Conservation (phyloP, 2,888 invertebrate species). For the Drosophila gaucha region DNA sequence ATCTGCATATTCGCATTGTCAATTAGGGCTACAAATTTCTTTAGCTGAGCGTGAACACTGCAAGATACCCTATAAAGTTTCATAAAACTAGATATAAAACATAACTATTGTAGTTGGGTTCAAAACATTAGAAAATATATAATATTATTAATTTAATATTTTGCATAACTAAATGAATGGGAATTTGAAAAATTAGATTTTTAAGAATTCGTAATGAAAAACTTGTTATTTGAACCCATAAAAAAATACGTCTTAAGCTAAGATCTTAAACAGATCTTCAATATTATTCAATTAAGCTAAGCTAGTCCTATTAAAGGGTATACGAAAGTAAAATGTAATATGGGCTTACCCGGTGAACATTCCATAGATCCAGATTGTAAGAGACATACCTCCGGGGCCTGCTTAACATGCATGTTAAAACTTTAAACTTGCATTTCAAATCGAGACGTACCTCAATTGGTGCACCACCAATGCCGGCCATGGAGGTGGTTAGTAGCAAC, state of each 20-base stretch:
- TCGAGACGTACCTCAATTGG: slow-evolving; percentile 36
- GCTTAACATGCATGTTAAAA: background rate
- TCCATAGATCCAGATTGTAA: slow-evolving; percentile 37
- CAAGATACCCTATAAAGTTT: background rate
- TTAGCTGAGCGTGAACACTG: too few relatives aligned
- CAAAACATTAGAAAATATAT: background rate
- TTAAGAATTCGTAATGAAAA: too few relatives aligned
- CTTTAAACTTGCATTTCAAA: background rate
- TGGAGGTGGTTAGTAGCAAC: slow-evolving; percentile 18
- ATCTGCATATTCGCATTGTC: background rate
- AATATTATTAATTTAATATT: background rate
- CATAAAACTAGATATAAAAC: background rate
- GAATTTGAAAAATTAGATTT: background rate
- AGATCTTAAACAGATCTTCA: background rate
- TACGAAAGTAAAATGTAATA: background rate
- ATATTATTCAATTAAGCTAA: background rate
- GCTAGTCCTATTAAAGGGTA: background rate
- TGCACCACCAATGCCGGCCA: slow-evolving; percentile 30
- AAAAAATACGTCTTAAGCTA: background rate
- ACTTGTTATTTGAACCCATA: background rate
- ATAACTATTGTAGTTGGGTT: background rate
- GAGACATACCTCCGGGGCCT: slow-evolving; percentile 45
- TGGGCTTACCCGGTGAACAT: slow-evolving; percentile 42
- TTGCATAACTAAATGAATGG: background rate
- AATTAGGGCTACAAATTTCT: background rate